Conservation (phyloP, 2,888 invertebrate genomes). For the Elmis aenea region DNA sequence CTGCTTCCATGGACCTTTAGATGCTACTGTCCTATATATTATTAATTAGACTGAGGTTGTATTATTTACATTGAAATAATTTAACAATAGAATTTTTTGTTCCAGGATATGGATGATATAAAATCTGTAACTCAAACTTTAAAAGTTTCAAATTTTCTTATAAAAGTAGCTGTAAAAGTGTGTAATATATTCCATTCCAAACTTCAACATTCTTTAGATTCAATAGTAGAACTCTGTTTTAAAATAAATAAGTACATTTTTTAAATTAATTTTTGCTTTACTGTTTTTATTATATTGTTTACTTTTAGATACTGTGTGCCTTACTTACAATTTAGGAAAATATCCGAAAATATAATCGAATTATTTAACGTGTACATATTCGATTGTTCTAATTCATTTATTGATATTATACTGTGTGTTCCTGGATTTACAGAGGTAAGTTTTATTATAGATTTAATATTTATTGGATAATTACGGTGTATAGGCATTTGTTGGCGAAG, state of each 20-base stretch:
- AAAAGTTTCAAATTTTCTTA: slow-evolving; percentile 50
- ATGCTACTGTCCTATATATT: too few species aligned
- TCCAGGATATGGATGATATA: slow-evolving; percentile 44
- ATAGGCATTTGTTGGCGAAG: too few species aligned
- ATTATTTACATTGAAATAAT: too few species aligned
- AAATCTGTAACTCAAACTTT: slow-evolving; percentile 46
- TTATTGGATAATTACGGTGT: too few species aligned
- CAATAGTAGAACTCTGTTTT: too few species aligned
- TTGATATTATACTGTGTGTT: slow-evolving; percentile 11
- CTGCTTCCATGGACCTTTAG: too few species aligned
- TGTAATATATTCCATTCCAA: slow-evolving; percentile 42
- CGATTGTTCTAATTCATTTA: slow-evolving; percentile 9
- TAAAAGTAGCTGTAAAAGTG: slow-evolving; percentile 49
- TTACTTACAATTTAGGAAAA: slow-evolving; percentile 13
- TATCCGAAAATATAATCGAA: slow-evolving; percentile 15
- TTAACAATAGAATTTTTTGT: slow-evolving; percentile 14
- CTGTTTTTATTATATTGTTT: slow-evolving; percentile 27
- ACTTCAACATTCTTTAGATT: too few species aligned
- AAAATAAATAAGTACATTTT: slow-evolving; percentile 20
- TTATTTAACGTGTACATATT: slow-evolving; percentile 24
- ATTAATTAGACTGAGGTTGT: too few species aligned
- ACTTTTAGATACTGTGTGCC: slow-evolving; percentile 17
- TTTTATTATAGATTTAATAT: slow-evolving; percentile 3
- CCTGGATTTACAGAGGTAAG: slow-evolving; percentile 18
- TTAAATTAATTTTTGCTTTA: slow-evolving; percentile 1